Evolutionary conservation across 2,113 vertebrate species (phyloP).

Genomic region (Collichthys lucidus): DNA sequence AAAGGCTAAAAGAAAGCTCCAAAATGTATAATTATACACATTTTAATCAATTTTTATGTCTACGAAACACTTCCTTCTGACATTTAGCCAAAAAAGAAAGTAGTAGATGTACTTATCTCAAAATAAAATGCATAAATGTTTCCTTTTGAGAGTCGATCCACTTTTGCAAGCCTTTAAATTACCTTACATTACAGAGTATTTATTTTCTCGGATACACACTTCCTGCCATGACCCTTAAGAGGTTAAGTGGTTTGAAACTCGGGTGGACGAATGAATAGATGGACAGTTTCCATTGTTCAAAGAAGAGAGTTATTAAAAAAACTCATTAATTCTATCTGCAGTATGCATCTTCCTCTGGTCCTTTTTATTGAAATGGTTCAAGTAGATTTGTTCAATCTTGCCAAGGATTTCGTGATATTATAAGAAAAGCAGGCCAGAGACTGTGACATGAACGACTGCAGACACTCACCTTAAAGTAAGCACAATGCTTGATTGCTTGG

Average conservation of each 20-base stretch:
- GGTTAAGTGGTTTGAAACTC: neutral
- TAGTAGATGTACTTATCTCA: neutral
- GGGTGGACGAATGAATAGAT: neutral
- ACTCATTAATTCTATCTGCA: neutral
- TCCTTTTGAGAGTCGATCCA: neutral
- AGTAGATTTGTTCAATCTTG: neutral
- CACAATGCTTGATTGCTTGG: slow-evolving; percentile 2
- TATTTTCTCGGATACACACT: neutral
- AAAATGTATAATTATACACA: no score
- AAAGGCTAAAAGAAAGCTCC: no score
- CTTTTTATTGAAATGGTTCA: neutral
- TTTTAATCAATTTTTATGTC: neutral
- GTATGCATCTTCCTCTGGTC: neutral
- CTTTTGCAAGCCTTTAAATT: neutral
- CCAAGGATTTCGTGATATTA: neutral
- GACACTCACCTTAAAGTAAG: neutral
- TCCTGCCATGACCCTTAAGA: neutral
- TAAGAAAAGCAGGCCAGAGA: neutral
- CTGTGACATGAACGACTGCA: neutral
- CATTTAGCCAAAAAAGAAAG: neutral
- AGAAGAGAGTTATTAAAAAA: no score
- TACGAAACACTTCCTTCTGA: neutral
- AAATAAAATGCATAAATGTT: neutral
- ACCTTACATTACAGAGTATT: no score
- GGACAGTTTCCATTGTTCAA: neutral